A percentile compares a stretch with the other conserved stretches of the same genome.
Conservation (phyloP, 2,888 invertebrate genomes). For the Sylvicola fuscatus region DNA sequence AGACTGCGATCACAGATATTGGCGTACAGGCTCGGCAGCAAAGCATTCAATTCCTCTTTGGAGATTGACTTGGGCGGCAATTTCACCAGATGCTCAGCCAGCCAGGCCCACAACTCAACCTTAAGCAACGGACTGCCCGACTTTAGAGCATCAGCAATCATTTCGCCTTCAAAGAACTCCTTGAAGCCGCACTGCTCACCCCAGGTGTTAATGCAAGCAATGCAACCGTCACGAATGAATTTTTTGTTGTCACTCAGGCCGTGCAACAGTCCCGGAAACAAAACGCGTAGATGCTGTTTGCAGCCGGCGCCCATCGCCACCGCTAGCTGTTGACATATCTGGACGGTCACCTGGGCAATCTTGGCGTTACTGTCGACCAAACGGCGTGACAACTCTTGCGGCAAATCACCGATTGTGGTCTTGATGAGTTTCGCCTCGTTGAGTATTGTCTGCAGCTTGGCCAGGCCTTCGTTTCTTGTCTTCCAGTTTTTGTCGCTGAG, state of each 20-base stretch:
- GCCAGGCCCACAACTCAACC: conserved; percentile 67
- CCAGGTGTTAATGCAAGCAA: conserved; percentile 71
- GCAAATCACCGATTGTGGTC: conserved; percentile 63
- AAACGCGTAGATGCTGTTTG: conserved; percentile 53
- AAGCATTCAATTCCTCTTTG: conserved; percentile 59
- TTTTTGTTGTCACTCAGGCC: conserved; percentile 52
- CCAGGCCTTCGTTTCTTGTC: conserved; percentile 31
- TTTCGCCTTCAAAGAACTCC: conserved; percentile 73
- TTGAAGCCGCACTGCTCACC: conserved; percentile 61
- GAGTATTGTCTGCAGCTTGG: conserved; percentile 22
- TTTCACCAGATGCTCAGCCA: conserved; percentile 58
- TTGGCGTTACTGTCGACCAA: conserved; percentile 83
- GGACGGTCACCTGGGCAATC: conserved; percentile 63
- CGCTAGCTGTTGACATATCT: conserved; percentile 64
- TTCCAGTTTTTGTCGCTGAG: conserved; percentile 89
- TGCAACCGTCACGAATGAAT: conserved; percentile 59
- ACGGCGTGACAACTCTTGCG: conserved; percentile 54
- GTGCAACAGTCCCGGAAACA: conserved; percentile 77
- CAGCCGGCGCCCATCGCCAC: conserved; percentile 64
- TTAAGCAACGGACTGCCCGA: conserved; percentile 65
- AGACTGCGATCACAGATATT: conserved; percentile 80
- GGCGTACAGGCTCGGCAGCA: conserved; percentile 55
- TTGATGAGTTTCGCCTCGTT: conserved; percentile 61
- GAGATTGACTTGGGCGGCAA: conserved; percentile 50
- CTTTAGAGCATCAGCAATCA: conserved; percentile 71